Evolutionary conservation across 2,113 vertebrate genomes (phyloP), one percentile per base, ranked within the genome.

Genomic region (Casuarius casuarius): DNA sequence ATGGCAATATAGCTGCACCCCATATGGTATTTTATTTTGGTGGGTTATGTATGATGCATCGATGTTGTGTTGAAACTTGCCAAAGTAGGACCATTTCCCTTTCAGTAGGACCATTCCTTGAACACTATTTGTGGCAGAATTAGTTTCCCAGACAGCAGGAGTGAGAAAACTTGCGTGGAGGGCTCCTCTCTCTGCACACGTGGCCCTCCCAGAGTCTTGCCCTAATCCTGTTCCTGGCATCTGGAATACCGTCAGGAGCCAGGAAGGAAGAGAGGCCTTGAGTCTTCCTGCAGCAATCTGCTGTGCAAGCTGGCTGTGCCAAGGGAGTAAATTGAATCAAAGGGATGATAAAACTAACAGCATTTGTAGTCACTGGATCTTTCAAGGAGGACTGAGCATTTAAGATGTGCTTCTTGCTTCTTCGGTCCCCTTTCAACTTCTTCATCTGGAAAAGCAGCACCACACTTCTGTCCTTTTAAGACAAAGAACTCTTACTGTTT

Each of bases 151-250:
- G 40, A 13, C 8, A 48, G 58, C 26, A 8, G 26, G 12, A 11
- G 59, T 58, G 49, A 65, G n/a, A n/a, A 5, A 4, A n/a, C 76
- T 38, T 14, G 2, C 38, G 17, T 8, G 28, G 33, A 73, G 9
- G 7, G 48, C 4, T 7, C 46, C 65, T 58, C 5, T 1, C 56
- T 9, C 13, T 18, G 42, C 67, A 8, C 2, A 2, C 8, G 28
- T 9, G 2, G 14, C 3, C 10, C 17, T 56, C 58, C 6, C 4
- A 2, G 42, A 14, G 23, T 19, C 67, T 14, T 25, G 14, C 49
- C 2, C 0, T 11, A 16, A 1, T 11, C 1, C 10, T 2, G 15
- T 10, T 65, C 28, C 68, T 38, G 35, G 52, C 31, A 11, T 14
- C 31, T 31, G 25, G 52, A 21, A 38, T 9, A 71, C 52, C 59